phyloP scores from a whole-genome alignment of 1,140 invertebrate species.

The Goniozus legneri region DNA sequence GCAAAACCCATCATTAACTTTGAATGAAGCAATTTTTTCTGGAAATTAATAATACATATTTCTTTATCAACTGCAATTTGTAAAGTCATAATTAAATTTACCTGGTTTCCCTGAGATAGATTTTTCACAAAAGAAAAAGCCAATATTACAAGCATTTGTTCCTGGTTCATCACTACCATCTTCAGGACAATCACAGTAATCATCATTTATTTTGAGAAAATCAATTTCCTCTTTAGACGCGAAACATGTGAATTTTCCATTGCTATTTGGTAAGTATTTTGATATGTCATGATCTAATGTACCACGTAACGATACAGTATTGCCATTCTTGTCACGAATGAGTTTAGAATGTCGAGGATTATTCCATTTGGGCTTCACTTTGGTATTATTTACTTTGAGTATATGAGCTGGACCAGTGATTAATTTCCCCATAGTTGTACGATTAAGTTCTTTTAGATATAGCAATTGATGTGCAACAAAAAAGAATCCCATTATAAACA shows the following conservation, averaged over 20 bases:
- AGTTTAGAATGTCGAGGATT: constrained; percentile 24
- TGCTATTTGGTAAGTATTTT: constrained; percentile 42
- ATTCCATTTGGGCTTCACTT: constrained; percentile 20
- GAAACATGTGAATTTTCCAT: constrained; percentile 50
- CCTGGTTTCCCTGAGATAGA: constrained; percentile 14
- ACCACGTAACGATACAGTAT: constrained; percentile 31
- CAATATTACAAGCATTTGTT: constrained; percentile 82
- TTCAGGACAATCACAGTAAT: constrained; percentile 86
- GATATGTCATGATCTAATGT: constrained; percentile 29
- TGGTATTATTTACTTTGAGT: neutral
- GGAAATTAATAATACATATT: constrained; percentile 12
- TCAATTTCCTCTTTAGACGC: constrained; percentile 41
- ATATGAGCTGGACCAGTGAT: constrained; percentile 19
- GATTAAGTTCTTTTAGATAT: constrained; percentile 22
- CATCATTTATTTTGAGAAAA: constrained; percentile 80
- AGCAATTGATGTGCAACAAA: constrained; percentile 21
- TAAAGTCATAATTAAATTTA: constrained; percentile 6
- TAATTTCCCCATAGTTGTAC: constrained; percentile 14
- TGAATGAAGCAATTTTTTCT: constrained; percentile 59
- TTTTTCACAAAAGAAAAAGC: constrained; percentile 71
- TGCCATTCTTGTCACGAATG: constrained; percentile 24
- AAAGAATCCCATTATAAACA: constrained; percentile 14
- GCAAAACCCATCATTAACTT: constrained; percentile 93
- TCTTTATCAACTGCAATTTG: constrained; percentile 3
- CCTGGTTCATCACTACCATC: constrained; percentile 89